phyloP scores from a whole-genome alignment of 1,140 invertebrate species.

The Gryon sp. region DNA sequence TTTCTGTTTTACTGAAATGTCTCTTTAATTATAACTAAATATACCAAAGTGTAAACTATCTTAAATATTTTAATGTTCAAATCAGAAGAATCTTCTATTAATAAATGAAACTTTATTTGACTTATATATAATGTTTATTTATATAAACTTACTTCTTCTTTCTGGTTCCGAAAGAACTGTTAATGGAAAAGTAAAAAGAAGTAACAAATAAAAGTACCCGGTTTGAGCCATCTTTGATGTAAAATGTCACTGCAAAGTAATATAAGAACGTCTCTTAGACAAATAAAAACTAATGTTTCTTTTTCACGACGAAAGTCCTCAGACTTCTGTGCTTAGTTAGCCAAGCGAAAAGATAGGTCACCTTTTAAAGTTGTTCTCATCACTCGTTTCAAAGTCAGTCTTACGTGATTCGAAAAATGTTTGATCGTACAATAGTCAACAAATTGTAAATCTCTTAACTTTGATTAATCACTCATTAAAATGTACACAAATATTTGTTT shows the following conservation, averaged over 20 bases:
- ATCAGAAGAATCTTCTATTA: too few relatives aligned
- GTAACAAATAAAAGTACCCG: background rate
- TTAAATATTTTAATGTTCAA: too few relatives aligned
- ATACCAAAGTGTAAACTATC: too few relatives aligned
- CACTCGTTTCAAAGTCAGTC: background rate
- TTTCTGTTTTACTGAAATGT: too few relatives aligned
- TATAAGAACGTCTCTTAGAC: conserved; percentile 27
- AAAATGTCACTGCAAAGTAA: conserved; percentile 27
- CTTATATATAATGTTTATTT: too few relatives aligned
- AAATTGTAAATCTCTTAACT: background rate
- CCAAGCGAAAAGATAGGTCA: conserved; percentile 66
- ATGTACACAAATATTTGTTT: conserved; percentile 14
- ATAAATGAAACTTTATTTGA: too few relatives aligned
- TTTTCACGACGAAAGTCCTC: conserved; percentile 2
- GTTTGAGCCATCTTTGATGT: conserved; percentile 60
- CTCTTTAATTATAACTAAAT: too few relatives aligned
- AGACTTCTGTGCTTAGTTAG: conserved; percentile 65
- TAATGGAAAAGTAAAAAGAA: conserved; percentile 31
- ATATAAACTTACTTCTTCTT: conserved; percentile 55
- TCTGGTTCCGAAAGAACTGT: too few relatives aligned
- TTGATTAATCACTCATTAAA: too few relatives aligned
- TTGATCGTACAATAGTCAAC: background rate
- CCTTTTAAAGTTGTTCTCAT: conserved; percentile 6
- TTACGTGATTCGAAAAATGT: background rate
- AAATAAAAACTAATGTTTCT: conserved; percentile 28